These are phyloP conservation scores for Dysdera silvatica DNA, from an alignment of 1,140 invertebrate species.

Conservation along the genomic window DNA sequence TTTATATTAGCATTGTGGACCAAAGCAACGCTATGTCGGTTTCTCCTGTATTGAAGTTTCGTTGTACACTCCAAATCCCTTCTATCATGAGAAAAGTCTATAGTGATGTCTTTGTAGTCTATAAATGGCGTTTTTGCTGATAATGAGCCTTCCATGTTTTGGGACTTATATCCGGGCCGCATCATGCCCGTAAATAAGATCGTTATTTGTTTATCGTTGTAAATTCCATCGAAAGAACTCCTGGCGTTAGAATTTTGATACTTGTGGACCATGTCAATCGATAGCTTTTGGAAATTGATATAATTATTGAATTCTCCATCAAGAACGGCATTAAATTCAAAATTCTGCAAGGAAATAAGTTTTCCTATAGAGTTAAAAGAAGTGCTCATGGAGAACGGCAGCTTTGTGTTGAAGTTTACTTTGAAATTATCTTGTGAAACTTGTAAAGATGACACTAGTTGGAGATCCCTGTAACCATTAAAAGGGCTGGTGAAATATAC, in stretches of 20 bases:
- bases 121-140: slow-evolving; percentile 15
- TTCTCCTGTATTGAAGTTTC: slow-evolving; percentile 15
- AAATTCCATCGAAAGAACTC: slow-evolving; percentile 7
- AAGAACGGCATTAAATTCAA: slow-evolving; percentile 16
- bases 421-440: slow-evolving; percentile 8
- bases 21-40: slow-evolving; percentile 4
- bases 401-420: slow-evolving; percentile 5
- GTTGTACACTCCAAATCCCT: slow-evolving; percentile 3
- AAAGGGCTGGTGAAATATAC: slow-evolving; percentile 19
- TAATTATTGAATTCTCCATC: slow-evolving; percentile 2
- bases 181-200: background rate
- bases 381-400: slow-evolving; percentile 1
- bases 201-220: slow-evolving; percentile 12
- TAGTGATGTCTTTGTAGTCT: slow-evolving; percentile 20
- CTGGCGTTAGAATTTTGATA: slow-evolving; percentile 6
- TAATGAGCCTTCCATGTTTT: slow-evolving; percentile 6
- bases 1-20: background rate
- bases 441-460: slow-evolving; percentile 6
- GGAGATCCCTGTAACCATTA: slow-evolving; percentile 8
- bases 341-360: slow-evolving; percentile 1
- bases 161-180: background rate
- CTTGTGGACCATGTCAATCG: slow-evolving; percentile 25
- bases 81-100: slow-evolving; percentile 9
- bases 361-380: slow-evolving; percentile 20
- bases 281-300: slow-evolving; percentile 5